Evolutionary conservation across 2,797 vertebrate species (phyloP), one percentile per base, ranked within the genome.

Genomic region (Macropus fuliginosus): DNA sequence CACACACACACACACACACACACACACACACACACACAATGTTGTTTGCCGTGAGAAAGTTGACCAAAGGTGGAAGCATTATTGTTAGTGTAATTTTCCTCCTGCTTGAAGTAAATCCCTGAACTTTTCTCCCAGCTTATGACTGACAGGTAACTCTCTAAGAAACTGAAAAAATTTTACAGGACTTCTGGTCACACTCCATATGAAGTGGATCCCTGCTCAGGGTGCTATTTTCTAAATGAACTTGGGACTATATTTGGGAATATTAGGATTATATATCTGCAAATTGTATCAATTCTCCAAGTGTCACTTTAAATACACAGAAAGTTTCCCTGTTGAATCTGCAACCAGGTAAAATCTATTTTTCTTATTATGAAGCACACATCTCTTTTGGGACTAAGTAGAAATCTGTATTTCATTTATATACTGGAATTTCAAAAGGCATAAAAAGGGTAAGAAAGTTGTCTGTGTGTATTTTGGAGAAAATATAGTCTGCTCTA

Each of bases 141-240:
- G 66, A 91, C 74, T 98, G 98, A 98, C 98, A 97, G 96, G 95
- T 97, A 97, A 92, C 98, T 66, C 56, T 97, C 97, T 93, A 66
- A 94, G 93, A 57, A 91, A 93, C 56, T 91, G 66, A 92, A 95
- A 90, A 66, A 91, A 81, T 56, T 0, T n/a, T 9, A 62, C 66
- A 27, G 92, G 93, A 74, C 91, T 62, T 92, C 93, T 97, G 29
- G 4, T 96, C 94, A 62, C 93, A 94, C 95, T 94, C 94, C 94
- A 96, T 87, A 95, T 96, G 96, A 94, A 21, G 74, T 95, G 97
- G 96, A 97, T 66, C 93, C 91, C 27, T 4, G 96, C 46, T 94
- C 91, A 94, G 97, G 93, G 96, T 95, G 96, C 97, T 95, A 90
- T 96, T 97, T 98, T 98, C 96, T 59, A 54, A 94, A 94, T 98